phyloP scores from a whole-genome alignment of 2,797 vertebrate genomes.

The Diplodus puntazzo region DNA sequence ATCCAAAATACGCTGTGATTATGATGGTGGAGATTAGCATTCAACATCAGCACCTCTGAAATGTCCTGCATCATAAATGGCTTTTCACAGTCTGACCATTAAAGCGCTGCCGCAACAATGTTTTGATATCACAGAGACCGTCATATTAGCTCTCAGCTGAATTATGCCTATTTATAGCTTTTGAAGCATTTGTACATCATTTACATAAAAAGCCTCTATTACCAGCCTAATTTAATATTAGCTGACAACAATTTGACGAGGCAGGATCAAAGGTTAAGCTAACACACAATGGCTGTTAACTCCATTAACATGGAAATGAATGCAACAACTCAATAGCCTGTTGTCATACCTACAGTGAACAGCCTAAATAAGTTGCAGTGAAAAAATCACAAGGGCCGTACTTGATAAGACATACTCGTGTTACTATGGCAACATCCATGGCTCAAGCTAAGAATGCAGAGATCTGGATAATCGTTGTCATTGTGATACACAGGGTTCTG shows the following conservation, averaged over 20 bases:
- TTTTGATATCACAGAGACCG: constrained; percentile 66
- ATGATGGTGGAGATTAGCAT: constrained; percentile 42
- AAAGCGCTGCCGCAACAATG: constrained; percentile 59
- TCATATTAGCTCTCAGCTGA: constrained; percentile 64
- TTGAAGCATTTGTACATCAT: constrained; percentile 76
- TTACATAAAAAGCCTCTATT: constrained; percentile 82
- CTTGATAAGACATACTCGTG: constrained; percentile 91
- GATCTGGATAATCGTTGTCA: constrained; percentile 86
- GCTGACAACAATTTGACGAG: constrained; percentile 80
- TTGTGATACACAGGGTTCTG: constrained; percentile 79
- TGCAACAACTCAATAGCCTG: constrained; percentile 86
- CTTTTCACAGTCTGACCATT: constrained; percentile 53
- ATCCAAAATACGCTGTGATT: constrained; percentile 29
- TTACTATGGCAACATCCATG: constrained; percentile 90
- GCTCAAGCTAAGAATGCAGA: constrained; percentile 89
- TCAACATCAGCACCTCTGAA: constrained; percentile 44
- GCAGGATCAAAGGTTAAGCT: constrained; percentile 81
- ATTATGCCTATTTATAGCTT: constrained; percentile 78
- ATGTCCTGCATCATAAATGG: constrained; percentile 43
- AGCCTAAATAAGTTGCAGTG: constrained; percentile 90
- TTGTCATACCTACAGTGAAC: constrained; percentile 90
- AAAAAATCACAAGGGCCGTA: constrained; percentile 87
- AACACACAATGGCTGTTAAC: constrained; percentile 81
- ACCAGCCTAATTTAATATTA: constrained; percentile 78
- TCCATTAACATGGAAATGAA: constrained; percentile 88